Evolutionary conservation across 1,140 invertebrate species (phyloP).

Genomic region (Bursaphelenchus mucronatus): DNA sequence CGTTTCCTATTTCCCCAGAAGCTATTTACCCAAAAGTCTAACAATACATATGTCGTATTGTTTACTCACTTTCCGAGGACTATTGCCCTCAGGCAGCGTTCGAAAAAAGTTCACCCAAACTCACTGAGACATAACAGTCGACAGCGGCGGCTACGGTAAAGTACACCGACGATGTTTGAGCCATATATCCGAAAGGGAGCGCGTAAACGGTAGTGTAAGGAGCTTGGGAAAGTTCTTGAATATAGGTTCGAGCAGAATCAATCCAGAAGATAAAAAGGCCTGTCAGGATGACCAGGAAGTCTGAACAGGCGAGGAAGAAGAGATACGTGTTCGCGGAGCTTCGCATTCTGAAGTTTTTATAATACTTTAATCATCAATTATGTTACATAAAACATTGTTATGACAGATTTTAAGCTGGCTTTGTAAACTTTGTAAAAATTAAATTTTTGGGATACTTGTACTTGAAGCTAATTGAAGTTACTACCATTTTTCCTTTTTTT

Average conservation of each 20-base stretch:
- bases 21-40: too few species aligned
- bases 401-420: too few species aligned
- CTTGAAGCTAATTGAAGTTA: too few species aligned
- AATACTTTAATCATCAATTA: conserved; percentile 10
- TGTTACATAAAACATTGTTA: too few species aligned
- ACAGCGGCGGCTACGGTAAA: conserved; percentile 60
- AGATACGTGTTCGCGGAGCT: conserved; percentile 59
- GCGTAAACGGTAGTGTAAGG: conserved; percentile 59
- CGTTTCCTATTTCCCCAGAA: too few species aligned
- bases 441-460: too few species aligned
- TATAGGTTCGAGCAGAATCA: conserved; percentile 56
- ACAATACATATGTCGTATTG: too few species aligned
- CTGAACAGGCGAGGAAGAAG: conserved; percentile 48
- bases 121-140: conserved; percentile 57
- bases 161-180: conserved; percentile 58
- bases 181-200: conserved; percentile 57
- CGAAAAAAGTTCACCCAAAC: not conserved
- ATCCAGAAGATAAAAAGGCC: conserved; percentile 60
- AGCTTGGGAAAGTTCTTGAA: conserved; percentile 50
- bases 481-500: too few species aligned
- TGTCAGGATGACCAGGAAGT: conserved; percentile 58
- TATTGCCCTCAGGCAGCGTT: too few species aligned
- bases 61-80: too few species aligned
- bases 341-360: conserved; percentile 41
- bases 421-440: too few species aligned